These are phyloP conservation scores for Synanthedon myopaeformis DNA, from an alignment of 2,888 invertebrate genomes.

Conservation along the genomic window DNA sequence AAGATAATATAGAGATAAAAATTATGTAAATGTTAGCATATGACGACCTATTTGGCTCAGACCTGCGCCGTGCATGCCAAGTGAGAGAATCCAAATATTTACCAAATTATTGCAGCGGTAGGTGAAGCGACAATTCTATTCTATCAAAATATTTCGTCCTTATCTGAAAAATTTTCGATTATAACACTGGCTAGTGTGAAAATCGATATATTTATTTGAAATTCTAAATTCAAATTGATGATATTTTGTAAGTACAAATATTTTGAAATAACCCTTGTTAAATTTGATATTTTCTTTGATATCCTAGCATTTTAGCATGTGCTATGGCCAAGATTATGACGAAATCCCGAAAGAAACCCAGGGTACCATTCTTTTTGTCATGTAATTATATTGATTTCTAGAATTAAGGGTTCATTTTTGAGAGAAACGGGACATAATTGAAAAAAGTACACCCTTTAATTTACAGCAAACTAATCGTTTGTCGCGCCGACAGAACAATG, in stretches of 20 bases:
- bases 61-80: not conserved
- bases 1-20: not conserved
- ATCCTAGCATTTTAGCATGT: no score
- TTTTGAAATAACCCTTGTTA: no score
- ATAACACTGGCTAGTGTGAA: no score
- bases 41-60: not conserved
- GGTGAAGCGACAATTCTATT: not conserved
- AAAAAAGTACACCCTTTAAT: not conserved
- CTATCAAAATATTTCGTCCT: not conserved
- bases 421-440: not conserved
- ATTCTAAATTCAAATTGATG: no score
- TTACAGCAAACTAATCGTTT: slow-evolving; percentile 4
- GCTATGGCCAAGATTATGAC: no score
- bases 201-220: no score
- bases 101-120: not conserved
- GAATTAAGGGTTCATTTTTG: not conserved
- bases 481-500: slow-evolving; percentile 31
- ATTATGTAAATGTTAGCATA: not conserved
- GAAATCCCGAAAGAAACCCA: no score
- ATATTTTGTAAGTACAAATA: no score
- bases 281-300: no score
- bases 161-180: not conserved
- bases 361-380: no score
- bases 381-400: no score
- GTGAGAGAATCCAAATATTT: not conserved